These are phyloP conservation scores for Rhynchomys soricoides DNA, from an alignment of 2,113 vertebrate species.

Conservation along the genomic window DNA sequence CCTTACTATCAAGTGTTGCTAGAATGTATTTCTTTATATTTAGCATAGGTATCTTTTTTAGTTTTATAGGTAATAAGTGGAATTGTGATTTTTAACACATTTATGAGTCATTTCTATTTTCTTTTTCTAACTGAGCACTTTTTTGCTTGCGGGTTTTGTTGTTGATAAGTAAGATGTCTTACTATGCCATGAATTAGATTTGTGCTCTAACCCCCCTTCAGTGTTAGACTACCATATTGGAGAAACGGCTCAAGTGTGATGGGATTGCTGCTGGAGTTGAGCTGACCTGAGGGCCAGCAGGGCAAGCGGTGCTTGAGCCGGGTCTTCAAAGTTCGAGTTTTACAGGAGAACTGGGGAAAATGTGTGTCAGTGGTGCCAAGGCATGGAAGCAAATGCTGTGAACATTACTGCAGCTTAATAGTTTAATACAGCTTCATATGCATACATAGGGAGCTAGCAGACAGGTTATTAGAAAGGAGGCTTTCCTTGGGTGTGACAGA, in stretches of 20 bases:
- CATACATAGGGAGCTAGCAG: neutral
- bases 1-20: slow-evolving; percentile 28
- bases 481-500: neutral
- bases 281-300: neutral
- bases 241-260: neutral
- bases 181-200: neutral
- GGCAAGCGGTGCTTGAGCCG: slow-evolving; percentile 2
- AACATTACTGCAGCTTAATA: neutral
- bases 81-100: slow-evolving; percentile 3
- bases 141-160: slow-evolving; percentile 34
- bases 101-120: slow-evolving; percentile 4
- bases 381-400: neutral
- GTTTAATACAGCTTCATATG: neutral
- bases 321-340: slow-evolving; percentile 10
- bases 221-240: neutral
- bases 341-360: neutral
- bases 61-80: slow-evolving; percentile 36
- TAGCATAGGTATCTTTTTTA: neutral
- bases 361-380: neutral
- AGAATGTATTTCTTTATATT: slow-evolving; percentile 3
- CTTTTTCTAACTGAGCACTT: neutral
- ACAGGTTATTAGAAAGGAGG: neutral
- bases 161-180: slow-evolving; percentile 2
- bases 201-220: slow-evolving; percentile 1
- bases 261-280: neutral